Conservation (phyloP, 2,113 vertebrate species). For the Pteruthius melanotis region DNA sequence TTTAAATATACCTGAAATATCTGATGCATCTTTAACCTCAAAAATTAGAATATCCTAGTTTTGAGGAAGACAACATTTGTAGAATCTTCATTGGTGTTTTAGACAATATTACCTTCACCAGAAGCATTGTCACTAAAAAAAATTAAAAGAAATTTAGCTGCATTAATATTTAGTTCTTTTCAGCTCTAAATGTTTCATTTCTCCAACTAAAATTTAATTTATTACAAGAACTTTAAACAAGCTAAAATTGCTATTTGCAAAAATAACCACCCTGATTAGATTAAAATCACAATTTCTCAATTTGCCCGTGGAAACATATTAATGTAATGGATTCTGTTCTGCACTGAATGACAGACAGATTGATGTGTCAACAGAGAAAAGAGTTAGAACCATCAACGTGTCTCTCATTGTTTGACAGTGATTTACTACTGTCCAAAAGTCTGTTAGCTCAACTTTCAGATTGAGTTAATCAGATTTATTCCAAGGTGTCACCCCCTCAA, state of each 20-base stretch:
- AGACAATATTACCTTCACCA: background rate
- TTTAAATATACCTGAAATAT: background rate
- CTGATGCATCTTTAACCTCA: background rate
- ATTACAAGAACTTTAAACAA: constrained; percentile 23
- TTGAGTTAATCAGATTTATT: background rate
- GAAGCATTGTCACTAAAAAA: background rate
- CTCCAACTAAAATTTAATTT: background rate
- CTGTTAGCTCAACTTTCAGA: constrained; percentile 30
- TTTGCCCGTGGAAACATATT: constrained; percentile 39
- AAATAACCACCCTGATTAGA: constrained; percentile 28
- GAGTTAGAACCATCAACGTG: constrained; percentile 40
- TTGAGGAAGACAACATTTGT: background rate
- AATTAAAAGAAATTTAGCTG: background rate
- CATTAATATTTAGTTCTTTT: background rate
- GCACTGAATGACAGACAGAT: constrained; percentile 40
- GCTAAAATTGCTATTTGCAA: constrained; percentile 21
- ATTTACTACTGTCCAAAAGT: constrained; percentile 44
- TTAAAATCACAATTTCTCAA: constrained; percentile 47
- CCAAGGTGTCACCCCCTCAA: background rate
- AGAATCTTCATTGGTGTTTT: background rate
- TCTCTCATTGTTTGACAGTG: constrained; percentile 48
- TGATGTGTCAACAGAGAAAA: constrained; percentile 56
- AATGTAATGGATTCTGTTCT: constrained; percentile 27
- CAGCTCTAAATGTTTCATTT: background rate
- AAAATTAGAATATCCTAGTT: background rate